These are phyloP conservation scores for Dorcus parallelipipedus DNA, from an alignment of 2,888 invertebrate species.

Conservation along the genomic window DNA sequence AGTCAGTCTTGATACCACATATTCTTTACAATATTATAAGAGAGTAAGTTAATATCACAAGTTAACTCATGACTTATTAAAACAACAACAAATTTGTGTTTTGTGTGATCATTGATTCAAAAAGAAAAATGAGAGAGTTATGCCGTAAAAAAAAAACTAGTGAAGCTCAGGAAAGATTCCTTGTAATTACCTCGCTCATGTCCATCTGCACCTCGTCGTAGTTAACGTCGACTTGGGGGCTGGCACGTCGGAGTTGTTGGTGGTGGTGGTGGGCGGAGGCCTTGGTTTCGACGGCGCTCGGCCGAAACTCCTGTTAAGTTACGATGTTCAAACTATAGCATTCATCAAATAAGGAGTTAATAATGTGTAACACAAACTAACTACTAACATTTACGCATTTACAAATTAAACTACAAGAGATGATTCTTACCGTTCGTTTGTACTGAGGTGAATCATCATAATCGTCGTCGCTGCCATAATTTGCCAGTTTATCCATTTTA, in stretches of 20 bases:
- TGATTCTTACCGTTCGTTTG: constrained; percentile 34
- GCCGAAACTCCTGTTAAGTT: constrained; percentile 34
- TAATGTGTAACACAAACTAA: neutral
- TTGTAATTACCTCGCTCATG: constrained; percentile 60
- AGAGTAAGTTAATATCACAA: constrained; percentile 52
- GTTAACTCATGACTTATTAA: constrained; percentile 21
- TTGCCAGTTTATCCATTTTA: constrained; percentile 71
- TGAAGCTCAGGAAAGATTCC: neutral
- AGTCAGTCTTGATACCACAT: constrained; percentile 41
- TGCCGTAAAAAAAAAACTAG: too few species aligned
- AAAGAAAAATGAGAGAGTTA: neutral
- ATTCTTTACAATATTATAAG: constrained; percentile 52
- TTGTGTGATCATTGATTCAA: constrained; percentile 7
- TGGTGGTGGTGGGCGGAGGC: constrained; percentile 30
- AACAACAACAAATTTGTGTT: constrained; percentile 8
- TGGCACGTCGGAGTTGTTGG: constrained; percentile 12
- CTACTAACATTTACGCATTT: too few species aligned
- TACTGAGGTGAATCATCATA: constrained; percentile 51
- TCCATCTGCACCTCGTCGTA: constrained; percentile 78
- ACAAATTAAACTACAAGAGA: too few species aligned
- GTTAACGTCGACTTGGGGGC: constrained; percentile 56
- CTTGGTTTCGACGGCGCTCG: constrained; percentile 4
- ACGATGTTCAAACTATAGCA: constrained; percentile 54
- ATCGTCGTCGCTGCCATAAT: constrained; percentile 78
- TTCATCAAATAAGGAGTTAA: constrained; percentile 45